Percentiles rank a stretch among this genome's conserved stretches.
phyloP scores from a whole-genome alignment of 2,888 invertebrate genomes.

The Terebella lapidaria region DNA sequence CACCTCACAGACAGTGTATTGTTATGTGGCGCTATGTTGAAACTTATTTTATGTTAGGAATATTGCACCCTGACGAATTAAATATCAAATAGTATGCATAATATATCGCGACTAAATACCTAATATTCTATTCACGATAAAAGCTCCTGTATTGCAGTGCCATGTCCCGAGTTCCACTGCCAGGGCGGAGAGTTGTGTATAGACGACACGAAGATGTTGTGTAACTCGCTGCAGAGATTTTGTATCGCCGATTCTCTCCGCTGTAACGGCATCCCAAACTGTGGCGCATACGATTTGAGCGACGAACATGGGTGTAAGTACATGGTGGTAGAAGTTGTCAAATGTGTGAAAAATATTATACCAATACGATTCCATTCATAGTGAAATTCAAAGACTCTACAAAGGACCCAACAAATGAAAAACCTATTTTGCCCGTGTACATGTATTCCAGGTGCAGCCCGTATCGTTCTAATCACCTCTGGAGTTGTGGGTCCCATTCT shows the following conservation, averaged over 20 bases:
- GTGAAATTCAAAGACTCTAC: too few relatives aligned
- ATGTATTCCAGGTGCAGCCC: background rate
- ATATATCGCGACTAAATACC: too few relatives aligned
- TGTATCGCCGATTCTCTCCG: slow-evolving; percentile 69
- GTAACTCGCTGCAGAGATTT: slow-evolving; percentile 31
- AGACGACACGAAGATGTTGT: slow-evolving; percentile 25
- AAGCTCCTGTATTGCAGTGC: slow-evolving; percentile 5
- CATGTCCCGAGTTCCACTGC: slow-evolving; percentile 38
- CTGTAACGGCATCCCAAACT: slow-evolving; percentile 74
- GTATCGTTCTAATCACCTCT: background rate
- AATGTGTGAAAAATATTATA: background rate
- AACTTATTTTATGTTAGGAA: too few relatives aligned
- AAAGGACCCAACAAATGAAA: too few relatives aligned
- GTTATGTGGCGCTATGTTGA: too few relatives aligned
- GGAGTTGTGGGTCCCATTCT: background rate
- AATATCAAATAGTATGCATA: too few relatives aligned
- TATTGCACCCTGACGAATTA: too few relatives aligned
- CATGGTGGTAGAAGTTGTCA: too few relatives aligned
- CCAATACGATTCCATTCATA: too few relatives aligned
- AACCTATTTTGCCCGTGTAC: too few relatives aligned
- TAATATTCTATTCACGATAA: too few relatives aligned
- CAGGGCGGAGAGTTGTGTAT: slow-evolving; percentile 31
- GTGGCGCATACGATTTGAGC: slow-evolving; percentile 55
- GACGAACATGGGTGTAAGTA: slow-evolving; percentile 45
- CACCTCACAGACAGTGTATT: too few relatives aligned